Evolutionary conservation across 2,888 invertebrate genomes (phyloP).

Genomic region (Trachelus iudaicus): DNA sequence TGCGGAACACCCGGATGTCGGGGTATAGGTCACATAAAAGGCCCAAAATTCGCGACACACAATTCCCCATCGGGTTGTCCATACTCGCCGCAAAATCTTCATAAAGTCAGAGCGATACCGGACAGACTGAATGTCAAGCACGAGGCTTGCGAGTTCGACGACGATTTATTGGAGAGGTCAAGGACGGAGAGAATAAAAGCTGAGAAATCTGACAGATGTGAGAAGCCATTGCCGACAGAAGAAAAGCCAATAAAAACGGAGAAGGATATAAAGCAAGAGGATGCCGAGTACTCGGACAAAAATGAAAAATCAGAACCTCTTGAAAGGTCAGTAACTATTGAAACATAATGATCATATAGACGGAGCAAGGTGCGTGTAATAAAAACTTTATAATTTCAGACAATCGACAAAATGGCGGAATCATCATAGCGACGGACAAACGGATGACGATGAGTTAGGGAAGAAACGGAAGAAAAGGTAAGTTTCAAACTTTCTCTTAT

Average conservation of each 20-base stretch:
- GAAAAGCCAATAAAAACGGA: slow-evolving; percentile 51
- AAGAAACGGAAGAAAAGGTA: slow-evolving; percentile 58
- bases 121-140: slow-evolving; percentile 69
- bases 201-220: slow-evolving; percentile 39
- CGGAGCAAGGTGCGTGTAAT: not conserved
- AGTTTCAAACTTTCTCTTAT: not conserved
- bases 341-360: not conserved
- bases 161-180: slow-evolving; percentile 48
- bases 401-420: slow-evolving; percentile 40
- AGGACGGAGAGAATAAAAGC: slow-evolving; percentile 29
- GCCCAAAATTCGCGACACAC: slow-evolving; percentile 81
- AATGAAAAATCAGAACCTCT: slow-evolving; percentile 52
- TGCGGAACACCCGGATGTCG: slow-evolving; percentile 90
- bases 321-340: slow-evolving; percentile 45
- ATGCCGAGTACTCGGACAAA: slow-evolving; percentile 53
- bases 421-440: slow-evolving; percentile 54
- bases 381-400: not conserved
- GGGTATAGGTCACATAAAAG: slow-evolving; percentile 89
- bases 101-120: slow-evolving; percentile 65
- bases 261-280: slow-evolving; percentile 56
- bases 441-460: slow-evolving; percentile 57
- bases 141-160: slow-evolving; percentile 58
- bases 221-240: slow-evolving; percentile 33
- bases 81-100: slow-evolving; percentile 73
- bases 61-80: slow-evolving; percentile 80